Evolutionary conservation across 2,888 invertebrate genomes (phyloP).

Genomic region (Parnassius orleans): DNA sequence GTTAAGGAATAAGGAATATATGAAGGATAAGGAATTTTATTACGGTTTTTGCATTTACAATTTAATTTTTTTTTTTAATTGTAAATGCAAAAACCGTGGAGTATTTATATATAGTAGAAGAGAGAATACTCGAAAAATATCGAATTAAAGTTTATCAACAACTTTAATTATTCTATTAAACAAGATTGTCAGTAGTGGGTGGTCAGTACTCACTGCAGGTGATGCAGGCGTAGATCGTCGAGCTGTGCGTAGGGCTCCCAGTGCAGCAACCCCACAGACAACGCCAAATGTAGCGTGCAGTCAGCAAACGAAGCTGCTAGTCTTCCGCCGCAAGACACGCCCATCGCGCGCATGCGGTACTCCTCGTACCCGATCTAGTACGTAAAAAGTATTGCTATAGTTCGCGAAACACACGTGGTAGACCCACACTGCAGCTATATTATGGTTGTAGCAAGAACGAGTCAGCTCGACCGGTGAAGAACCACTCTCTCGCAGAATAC

Average conservation of each 20-base stretch:
- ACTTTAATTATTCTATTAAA: constrained; percentile 49
- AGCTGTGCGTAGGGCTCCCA: constrained; percentile 73
- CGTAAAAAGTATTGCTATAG: background rate
- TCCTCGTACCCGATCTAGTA: constrained; percentile 69
- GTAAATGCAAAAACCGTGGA: too few species aligned
- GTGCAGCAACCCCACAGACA: constrained; percentile 59
- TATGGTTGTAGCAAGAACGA: too few species aligned
- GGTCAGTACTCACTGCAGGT: constrained; percentile 58
- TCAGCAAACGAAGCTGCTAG: constrained; percentile 55
- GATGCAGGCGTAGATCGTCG: constrained; percentile 60
- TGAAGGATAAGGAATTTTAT: too few species aligned
- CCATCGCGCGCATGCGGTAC: constrained; percentile 71
- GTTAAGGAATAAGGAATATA: too few species aligned
- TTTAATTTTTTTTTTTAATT: too few species aligned
- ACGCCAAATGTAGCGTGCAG: constrained; percentile 57
- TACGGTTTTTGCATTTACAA: too few species aligned
- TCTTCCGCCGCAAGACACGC: constrained; percentile 62
- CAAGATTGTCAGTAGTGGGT: constrained; percentile 29
- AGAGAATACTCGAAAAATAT: too few species aligned
- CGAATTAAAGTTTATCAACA: too few species aligned
- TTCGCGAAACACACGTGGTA: background rate
- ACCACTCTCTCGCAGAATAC: too few species aligned
- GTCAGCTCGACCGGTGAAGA: too few species aligned
- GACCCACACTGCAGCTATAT: too few species aligned
- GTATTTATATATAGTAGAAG: too few species aligned